phyloP scores from a whole-genome alignment of 2,797 vertebrate species.

The Odontamblyopus lacepedii region DNA sequence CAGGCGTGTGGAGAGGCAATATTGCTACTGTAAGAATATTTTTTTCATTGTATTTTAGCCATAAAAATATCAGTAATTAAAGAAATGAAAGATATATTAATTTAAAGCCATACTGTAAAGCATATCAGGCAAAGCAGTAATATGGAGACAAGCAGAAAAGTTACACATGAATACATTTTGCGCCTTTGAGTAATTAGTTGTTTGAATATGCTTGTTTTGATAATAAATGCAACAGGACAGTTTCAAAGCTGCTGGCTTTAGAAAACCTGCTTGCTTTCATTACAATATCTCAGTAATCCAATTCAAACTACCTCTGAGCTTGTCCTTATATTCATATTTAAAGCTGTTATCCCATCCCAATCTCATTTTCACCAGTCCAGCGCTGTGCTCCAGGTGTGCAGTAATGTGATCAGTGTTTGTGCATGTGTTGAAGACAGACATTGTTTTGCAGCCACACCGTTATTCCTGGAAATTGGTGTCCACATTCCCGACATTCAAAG shows the following conservation, averaged over 20 bases:
- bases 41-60: too few relatives aligned
- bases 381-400: conserved; percentile 55
- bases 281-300: neutral
- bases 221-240: neutral
- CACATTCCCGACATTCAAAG: conserved; percentile 71
- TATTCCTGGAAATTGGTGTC: conserved; percentile 73
- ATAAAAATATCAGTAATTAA: too few relatives aligned
- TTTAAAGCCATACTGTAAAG: too few relatives aligned
- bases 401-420: conserved; percentile 60
- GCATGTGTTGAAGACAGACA: conserved; percentile 62
- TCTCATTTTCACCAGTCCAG: neutral
- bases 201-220: neutral
- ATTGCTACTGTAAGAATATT: too few relatives aligned
- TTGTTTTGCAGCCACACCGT: conserved; percentile 68
- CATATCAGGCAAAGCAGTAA: too few relatives aligned
- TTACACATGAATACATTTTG: too few relatives aligned
- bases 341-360: neutral
- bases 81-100: too few relatives aligned
- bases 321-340: neutral
- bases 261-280: too few relatives aligned
- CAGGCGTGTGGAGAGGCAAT: too few relatives aligned
- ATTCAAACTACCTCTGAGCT: neutral
- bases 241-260: neutral
- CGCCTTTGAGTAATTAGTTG: too few relatives aligned
- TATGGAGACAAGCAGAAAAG: too few relatives aligned